Base-by-base conservation (phyloP, 2,797 vertebrate genomes). In the Stomatorhinus walkeri region DNA sequence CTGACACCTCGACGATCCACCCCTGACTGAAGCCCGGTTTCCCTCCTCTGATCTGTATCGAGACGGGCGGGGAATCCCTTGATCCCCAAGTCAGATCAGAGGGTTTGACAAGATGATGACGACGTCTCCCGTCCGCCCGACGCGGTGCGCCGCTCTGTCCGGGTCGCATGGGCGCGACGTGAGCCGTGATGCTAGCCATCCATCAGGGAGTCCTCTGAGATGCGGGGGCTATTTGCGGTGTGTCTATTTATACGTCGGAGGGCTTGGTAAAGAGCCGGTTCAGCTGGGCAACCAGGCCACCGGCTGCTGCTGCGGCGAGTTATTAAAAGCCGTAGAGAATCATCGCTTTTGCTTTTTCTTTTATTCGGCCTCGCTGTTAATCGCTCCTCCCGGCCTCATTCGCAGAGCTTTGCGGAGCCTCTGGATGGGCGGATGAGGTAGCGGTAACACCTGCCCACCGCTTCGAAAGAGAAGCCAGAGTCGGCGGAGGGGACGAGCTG, bases 121-220 rank as follows among this genome's bases (percentile, higher is more conserved):
- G 79, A n/a, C 36, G 46, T 48, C 49, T 52, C n/a, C 46, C 0
- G n/a, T 85, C 4, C 49, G 22, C 19, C 16, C 48, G 0, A n/a
- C 4, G 24, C 3, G 10, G 48, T 2, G 12, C 12, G 24, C 4
- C 49, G 10, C 22, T 49, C 83, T 52, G 46, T 79, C 72, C 6
- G 32, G 72, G 72, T 32, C 16, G 1, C 43, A 48, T 43, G 43
- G 46, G 3, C n/a, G 3, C 19, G 36, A 54, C 19, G 32, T 59
- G 49, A 86, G 85, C 32, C 32, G 6, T 19, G 7, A 54, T 19
- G 51, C 52, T 16, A 5, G 51, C 49, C 52, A 87, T 87, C 85
- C 51, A 87, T 87, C 85, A 87, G 81, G 81, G 64, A 14, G 43
- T 32, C 81, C 88, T 68, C 81, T 32, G 88, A 89, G 88, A 85